A percentile compares a stretch with the other conserved stretches of the same genome.
These are phyloP conservation scores for Coleophora deauratella DNA, from an alignment of 2,888 invertebrate species.

Conservation along the genomic window DNA sequence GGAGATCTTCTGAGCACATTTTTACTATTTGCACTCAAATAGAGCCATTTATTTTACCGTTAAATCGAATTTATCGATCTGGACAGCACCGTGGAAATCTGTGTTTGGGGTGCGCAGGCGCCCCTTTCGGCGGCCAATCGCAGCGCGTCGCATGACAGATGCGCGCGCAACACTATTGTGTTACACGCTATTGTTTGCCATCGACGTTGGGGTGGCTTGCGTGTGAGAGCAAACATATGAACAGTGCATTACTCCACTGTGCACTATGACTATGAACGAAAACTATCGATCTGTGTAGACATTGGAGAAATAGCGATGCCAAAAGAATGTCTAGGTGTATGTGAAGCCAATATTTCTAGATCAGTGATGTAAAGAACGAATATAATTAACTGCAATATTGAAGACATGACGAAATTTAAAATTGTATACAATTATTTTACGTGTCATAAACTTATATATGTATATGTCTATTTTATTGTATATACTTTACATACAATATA, in stretches of 20 bases:
- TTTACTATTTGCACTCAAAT: too few relatives aligned
- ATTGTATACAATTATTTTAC: too few relatives aligned
- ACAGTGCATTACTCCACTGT: slow-evolving; percentile 36
- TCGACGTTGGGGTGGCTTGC: slow-evolving; percentile 46
- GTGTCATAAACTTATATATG: too few relatives aligned
- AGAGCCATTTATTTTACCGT: slow-evolving; percentile 27
- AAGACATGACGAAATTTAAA: too few relatives aligned
- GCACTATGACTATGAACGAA: slow-evolving; percentile 19
- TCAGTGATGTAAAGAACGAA: too few relatives aligned
- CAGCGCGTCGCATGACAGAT: slow-evolving; percentile 43
- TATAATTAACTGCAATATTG: too few relatives aligned
- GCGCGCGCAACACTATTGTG: slow-evolving; percentile 56
- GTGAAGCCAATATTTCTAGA: too few relatives aligned
- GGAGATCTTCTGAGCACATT: too few relatives aligned
- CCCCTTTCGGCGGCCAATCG: slow-evolving; percentile 38
- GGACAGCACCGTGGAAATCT: slow-evolving; percentile 57
- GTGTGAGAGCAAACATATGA: slow-evolving; percentile 55
- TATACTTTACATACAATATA: too few relatives aligned
- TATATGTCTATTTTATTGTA: too few relatives aligned
- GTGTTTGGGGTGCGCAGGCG: slow-evolving; percentile 52
- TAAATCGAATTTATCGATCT: slow-evolving; percentile 60
- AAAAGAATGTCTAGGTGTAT: too few relatives aligned
- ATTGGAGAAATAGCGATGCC: too few relatives aligned
- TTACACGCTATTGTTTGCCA: slow-evolving; percentile 43
- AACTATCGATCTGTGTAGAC: neutral